A percentile compares a stretch with the other conserved stretches of the same genome.
These are phyloP conservation scores for Macrobrachium nipponense DNA, from an alignment of 1,140 invertebrate species.

Conservation along the genomic window DNA sequence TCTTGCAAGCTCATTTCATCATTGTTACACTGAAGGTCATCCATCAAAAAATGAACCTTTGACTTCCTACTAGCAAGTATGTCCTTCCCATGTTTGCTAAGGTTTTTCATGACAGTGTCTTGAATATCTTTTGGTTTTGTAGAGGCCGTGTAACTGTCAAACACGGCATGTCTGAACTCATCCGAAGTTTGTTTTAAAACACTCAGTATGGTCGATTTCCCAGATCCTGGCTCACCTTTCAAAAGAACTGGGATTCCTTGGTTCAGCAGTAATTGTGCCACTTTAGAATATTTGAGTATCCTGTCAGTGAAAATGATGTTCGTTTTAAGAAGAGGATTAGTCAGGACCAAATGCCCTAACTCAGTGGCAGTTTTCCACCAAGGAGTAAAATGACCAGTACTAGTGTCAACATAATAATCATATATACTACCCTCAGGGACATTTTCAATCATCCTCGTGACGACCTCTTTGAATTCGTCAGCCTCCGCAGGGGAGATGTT, in stretches of 20 bases:
- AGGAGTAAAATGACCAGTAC: constrained; percentile 30
- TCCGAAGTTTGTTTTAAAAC: constrained; percentile 25
- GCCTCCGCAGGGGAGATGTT: constrained; percentile 24
- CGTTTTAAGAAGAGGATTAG: constrained; percentile 24
- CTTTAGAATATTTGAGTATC: constrained; percentile 41
- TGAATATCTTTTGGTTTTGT: constrained; percentile 44
- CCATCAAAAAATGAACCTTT: constrained; percentile 41
- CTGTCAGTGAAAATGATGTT: constrained; percentile 35
- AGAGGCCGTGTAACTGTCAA: constrained; percentile 37
- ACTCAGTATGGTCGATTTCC: constrained; percentile 45
- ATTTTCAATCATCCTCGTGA: constrained; percentile 50
- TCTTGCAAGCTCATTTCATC: constrained; percentile 30
- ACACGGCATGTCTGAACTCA: background rate
- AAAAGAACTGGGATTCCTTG: constrained; percentile 49
- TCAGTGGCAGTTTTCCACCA: constrained; percentile 23
- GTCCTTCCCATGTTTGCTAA: constrained; percentile 46
- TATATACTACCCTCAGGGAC: constrained; percentile 50
- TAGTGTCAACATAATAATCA: constrained; percentile 39
- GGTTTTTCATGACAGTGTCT: constrained; percentile 24
- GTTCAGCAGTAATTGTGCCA: constrained; percentile 28
- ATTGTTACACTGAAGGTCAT: constrained; percentile 51
- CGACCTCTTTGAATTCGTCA: constrained; percentile 45
- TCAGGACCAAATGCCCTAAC: constrained; percentile 28
- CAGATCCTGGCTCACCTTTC: constrained; percentile 42
- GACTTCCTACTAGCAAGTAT: constrained; percentile 42